Percentiles rank a stretch among this genome's conserved stretches.
These are phyloP conservation scores for Drosophila picticornis DNA, from an alignment of 2,888 invertebrate species.

Conservation along the genomic window DNA sequence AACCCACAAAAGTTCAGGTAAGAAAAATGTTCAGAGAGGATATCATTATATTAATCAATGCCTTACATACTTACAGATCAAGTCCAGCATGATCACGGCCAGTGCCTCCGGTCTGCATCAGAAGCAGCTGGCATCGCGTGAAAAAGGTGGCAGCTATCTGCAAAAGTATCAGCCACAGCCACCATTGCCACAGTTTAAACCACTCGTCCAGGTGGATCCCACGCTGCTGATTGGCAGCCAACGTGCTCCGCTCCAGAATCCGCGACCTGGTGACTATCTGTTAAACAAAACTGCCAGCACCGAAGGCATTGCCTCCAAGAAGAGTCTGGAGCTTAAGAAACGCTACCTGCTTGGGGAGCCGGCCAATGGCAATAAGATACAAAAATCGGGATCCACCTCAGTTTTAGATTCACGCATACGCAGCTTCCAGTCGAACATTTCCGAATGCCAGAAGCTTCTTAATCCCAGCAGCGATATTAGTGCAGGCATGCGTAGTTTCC, in stretches of 20 bases:
- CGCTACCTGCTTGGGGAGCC: conserved; percentile 92
- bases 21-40: conserved; percentile 44
- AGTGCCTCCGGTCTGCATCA: conserved; percentile 62
- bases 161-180: conserved; percentile 78
- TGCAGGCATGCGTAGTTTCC: conserved; percentile 89
- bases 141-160: conserved; percentile 79
- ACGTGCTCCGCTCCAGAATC: conserved; percentile 86
- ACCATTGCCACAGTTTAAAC: conserved; percentile 84
- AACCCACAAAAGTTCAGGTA: conserved; percentile 88
- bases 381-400: conserved; percentile 93
- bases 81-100: conserved; percentile 81
- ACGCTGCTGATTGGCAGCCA: conserved; percentile 82
- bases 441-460: conserved; percentile 94
- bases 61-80: conserved; percentile 73
- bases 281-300: conserved; percentile 94
- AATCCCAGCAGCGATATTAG: conserved; percentile 91
- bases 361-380: conserved; percentile 89
- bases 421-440: conserved; percentile 93
- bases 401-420: conserved; percentile 94
- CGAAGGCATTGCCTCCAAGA: conserved; percentile 94
- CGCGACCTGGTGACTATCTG: conserved; percentile 90
- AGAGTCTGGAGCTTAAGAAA: conserved; percentile 94
- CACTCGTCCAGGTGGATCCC: conserved; percentile 85
- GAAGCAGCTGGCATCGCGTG: conserved; percentile 63
- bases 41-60: background rate